Base-by-base conservation (phyloP, 2,797 vertebrate species). In the Enteromius trimaculatus region DNA sequence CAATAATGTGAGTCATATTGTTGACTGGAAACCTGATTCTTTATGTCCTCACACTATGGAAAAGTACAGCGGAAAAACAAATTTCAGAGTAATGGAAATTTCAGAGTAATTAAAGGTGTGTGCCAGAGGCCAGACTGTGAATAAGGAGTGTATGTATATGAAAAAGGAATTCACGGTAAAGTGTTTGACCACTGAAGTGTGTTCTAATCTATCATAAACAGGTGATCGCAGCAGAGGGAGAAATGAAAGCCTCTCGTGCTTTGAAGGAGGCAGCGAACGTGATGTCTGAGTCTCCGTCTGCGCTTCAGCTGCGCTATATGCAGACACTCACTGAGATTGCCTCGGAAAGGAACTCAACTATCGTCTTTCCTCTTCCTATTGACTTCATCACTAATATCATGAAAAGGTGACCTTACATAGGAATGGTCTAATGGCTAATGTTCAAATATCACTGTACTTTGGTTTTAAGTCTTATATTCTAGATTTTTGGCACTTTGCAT, bases 151-250 rank as follows among this genome's bases (percentile, higher is more conserved):
- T 81, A 42, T 68, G 75, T 65, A 14, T 29, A 37, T 55, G 62
- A 55, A 42, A n/a, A 65, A 64, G 6, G 11, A 51, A 72, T 81
- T 70, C 26, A 53, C 13, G 49, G 11, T 62, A 3, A n/a, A 69
- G 34, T 64, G 42, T 2, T n/a, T 34, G 5, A 60, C 1, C n/a
- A 19, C 16, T 66, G 3, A 66, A 55, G 49, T 68, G 16, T 7
- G 4, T 21, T 77, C 26, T 80, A 29, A 42, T 71, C 31, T 47
- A 10, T 58, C 14, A 17, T 72, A 10, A 82, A 51, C 60, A 96
- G 95, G 82, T 94, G 71, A 93, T 96, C 6, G 86, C 90, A 11
- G 95, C 96, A 0, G 92, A 94, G 82, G 95, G 95, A 16, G 96
- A 96, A 87, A 92, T 86, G 91, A 94, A 93, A 7, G 95, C 94